Percentiles rank a stretch among this genome's conserved stretches.
Conservation (phyloP, 2,888 invertebrate species). For the Abscondita cerata region DNA sequence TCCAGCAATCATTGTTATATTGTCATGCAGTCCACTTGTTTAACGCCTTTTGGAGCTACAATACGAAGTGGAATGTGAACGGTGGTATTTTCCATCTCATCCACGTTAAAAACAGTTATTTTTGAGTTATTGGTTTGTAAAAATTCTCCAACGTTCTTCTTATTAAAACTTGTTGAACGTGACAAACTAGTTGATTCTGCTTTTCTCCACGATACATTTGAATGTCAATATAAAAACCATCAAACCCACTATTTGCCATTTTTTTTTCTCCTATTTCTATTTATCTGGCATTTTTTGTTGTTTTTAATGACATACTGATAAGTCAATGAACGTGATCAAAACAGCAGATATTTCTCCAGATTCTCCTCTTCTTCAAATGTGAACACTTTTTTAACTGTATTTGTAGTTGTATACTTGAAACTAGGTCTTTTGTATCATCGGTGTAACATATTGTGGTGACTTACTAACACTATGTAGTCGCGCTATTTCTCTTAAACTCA, state of each 20-base stretch:
- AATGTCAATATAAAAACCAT: neutral
- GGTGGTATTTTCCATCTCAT: neutral
- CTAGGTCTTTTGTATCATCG: neutral
- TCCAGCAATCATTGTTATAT: neutral
- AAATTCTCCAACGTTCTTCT: too few species aligned
- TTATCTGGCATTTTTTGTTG: neutral
- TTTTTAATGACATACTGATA: neutral
- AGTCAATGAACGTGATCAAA: neutral
- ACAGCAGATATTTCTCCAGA: neutral
- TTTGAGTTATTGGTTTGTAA: neutral
- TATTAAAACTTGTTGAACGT: neutral
- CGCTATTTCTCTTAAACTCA: too few species aligned
- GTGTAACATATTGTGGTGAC: neutral
- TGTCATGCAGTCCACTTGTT: neutral
- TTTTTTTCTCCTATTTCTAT: neutral
- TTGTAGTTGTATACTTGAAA: neutral
- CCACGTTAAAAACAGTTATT: neutral
- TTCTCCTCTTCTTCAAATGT: neutral
- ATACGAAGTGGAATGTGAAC: neutral
- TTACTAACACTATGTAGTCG: neutral
- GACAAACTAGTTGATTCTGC: neutral
- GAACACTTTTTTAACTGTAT: neutral
- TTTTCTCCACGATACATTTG: neutral
- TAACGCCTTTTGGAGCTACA: too few species aligned
- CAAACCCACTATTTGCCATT: neutral